Evolutionary conservation across 2,113 vertebrate genomes (phyloP).

Genomic region (Tragelaphus imberbis): DNA sequence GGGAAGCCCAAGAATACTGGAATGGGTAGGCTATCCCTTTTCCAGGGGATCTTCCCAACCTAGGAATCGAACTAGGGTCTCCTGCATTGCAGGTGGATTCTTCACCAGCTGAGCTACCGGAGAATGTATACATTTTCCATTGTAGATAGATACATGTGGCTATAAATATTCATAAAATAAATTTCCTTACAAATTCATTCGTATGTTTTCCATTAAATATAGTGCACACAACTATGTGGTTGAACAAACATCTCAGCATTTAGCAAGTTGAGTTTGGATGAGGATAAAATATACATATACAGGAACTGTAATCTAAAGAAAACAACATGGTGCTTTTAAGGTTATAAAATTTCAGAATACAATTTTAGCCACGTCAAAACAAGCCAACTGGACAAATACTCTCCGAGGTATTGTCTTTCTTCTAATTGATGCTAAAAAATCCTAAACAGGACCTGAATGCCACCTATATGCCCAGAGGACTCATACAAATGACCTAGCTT

Average conservation of each 20-base stretch:
- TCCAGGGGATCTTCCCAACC: not conserved
- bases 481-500: not conserved
- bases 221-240: not conserved
- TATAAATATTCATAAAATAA: not conserved
- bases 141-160: not conserved
- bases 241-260: not conserved
- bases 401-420: not conserved
- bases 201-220: not conserved
- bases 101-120: not conserved
- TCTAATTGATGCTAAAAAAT: not conserved
- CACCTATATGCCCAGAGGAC: not conserved
- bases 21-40: not conserved
- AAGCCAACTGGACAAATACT: not conserved
- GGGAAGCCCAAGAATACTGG: not conserved
- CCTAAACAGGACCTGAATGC: not conserved
- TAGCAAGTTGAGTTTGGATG: not conserved
- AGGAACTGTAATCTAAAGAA: not conserved
- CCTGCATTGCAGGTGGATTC: not conserved
- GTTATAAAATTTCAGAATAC: not conserved
- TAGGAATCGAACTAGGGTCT: not conserved
- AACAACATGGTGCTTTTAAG: not conserved
- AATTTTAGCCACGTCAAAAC: not conserved
- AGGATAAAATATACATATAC: not conserved
- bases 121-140: not conserved
- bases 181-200: not conserved